phyloP scores from a whole-genome alignment of 2,888 invertebrate species.

The Lissonota sp. region DNA sequence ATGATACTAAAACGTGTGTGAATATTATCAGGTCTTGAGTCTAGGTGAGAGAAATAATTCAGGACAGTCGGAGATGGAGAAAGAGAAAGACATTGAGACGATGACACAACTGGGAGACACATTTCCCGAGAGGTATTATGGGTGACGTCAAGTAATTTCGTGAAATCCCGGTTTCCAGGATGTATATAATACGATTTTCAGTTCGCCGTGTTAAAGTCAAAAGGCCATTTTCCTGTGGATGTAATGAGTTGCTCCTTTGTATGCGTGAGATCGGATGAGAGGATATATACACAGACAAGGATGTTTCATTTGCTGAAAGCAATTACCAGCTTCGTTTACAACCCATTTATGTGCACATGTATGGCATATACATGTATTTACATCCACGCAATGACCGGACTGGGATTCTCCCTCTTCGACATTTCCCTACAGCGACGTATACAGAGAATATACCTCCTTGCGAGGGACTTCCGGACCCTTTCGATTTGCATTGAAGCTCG shows the following conservation, averaged over 20 bases:
- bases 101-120: slow-evolving; percentile 8
- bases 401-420: background rate
- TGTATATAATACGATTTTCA: slow-evolving; percentile 68
- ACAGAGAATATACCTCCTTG: background rate
- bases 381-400: slow-evolving; percentile 5
- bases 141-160: slow-evolving; percentile 51
- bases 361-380: slow-evolving; percentile 25
- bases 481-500: slow-evolving; percentile 18
- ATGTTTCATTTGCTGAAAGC: slow-evolving; percentile 65
- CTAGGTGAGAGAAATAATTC: slow-evolving; percentile 18
- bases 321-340: slow-evolving; percentile 57
- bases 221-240: slow-evolving; percentile 65
- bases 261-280: slow-evolving; percentile 2
- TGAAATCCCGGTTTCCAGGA: slow-evolving; percentile 58
- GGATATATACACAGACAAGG: slow-evolving; percentile 1
- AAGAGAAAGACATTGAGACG: background rate
- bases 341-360: slow-evolving; percentile 50
- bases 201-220: slow-evolving; percentile 64
- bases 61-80: slow-evolving; percentile 5
- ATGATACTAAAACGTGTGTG: background rate
- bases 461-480: slow-evolving; percentile 1
- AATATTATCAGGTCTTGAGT: background rate
- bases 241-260: slow-evolving; percentile 57
- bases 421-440: background rate
- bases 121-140: slow-evolving; percentile 15